Evolutionary conservation across 1,140 invertebrate genomes (phyloP).

Genomic region (Aphelenchoides avenae): DNA sequence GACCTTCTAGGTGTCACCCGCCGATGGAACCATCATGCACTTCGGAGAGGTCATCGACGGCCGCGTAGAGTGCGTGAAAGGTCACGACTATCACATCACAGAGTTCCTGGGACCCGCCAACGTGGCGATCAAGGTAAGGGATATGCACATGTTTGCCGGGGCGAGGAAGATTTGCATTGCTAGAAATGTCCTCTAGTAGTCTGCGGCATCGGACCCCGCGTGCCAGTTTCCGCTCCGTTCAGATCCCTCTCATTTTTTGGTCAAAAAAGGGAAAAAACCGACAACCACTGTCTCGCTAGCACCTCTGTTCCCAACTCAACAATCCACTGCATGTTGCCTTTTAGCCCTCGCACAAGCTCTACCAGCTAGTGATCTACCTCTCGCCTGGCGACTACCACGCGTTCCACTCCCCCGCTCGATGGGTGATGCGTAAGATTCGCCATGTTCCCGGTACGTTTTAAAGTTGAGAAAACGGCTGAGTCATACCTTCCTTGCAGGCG

Average conservation of each 20-base stretch:
- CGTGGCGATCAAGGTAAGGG: too few species aligned
- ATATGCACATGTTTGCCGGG: too few species aligned
- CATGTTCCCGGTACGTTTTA: constrained; percentile 66
- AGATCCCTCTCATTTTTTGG: too few species aligned
- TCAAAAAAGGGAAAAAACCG: too few species aligned
- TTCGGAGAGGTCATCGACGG: constrained; percentile 77
- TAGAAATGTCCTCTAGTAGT: too few species aligned
- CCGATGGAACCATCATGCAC: constrained; percentile 84
- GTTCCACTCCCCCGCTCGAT: constrained; percentile 90
- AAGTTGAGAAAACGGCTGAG: not conserved
- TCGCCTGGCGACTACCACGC: constrained; percentile 96
- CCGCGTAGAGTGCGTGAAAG: constrained; percentile 87
- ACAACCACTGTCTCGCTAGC: too few species aligned
- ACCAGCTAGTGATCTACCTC: constrained; percentile 90
- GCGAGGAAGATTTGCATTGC: too few species aligned
- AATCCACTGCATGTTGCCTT: constrained; percentile 1
- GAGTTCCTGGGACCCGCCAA: constrained; percentile 81
- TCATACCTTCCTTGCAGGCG: constrained; percentile 67
- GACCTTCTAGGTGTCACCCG: constrained; percentile 77
- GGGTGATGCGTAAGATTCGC: constrained; percentile 80
- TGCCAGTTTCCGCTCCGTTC: too few species aligned
- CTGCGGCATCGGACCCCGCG: too few species aligned
- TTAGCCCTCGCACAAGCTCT: constrained; percentile 70
- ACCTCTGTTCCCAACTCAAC: too few species aligned
- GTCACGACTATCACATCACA: constrained; percentile 83